Percentiles rank a stretch among this genome's conserved stretches.
Conservation (phyloP, 2,888 invertebrate species). For the Drosophila anomalata region DNA sequence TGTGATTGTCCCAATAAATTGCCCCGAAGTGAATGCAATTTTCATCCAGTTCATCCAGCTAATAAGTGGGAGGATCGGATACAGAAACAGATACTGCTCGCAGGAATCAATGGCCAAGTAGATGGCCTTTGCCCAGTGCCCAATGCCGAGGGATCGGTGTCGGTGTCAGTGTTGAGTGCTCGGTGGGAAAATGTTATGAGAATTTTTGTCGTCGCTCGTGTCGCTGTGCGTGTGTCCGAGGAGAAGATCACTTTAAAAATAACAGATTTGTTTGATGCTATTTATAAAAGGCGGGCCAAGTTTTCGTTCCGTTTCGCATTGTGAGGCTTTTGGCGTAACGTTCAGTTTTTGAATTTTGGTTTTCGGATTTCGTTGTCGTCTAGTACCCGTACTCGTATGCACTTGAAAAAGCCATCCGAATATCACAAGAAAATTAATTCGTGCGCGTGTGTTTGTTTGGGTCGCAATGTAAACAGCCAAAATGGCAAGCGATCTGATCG, state of each 20-base stretch:
- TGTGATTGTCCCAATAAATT: conserved; percentile 13
- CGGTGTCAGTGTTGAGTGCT: neutral
- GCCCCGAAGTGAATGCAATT: conserved; percentile 30
- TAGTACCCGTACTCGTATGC: conserved; percentile 47
- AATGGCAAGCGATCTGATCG: conserved; percentile 73
- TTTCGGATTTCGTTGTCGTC: conserved; percentile 37
- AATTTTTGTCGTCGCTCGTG: conserved; percentile 58
- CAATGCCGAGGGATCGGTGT: conserved; percentile 18
- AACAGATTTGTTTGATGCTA: conserved; percentile 78
- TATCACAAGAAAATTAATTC: conserved; percentile 24
- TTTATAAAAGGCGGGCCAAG: conserved; percentile 76
- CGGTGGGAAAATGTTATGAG: conserved; percentile 32
- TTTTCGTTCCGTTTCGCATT: conserved; percentile 57
- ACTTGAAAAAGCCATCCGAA: conserved; percentile 66
- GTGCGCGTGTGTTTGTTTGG: conserved; percentile 26
- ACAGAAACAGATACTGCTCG: conserved; percentile 11
- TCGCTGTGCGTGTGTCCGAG: conserved; percentile 35
- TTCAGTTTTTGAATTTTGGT: conserved; percentile 26
- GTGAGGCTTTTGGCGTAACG: conserved; percentile 32
- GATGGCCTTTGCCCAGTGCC: conserved; percentile 29
- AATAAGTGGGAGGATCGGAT: conserved; percentile 25
- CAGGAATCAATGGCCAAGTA: conserved; percentile 7
- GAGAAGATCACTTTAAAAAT: conserved; percentile 78
- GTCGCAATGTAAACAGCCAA: conserved; percentile 63
- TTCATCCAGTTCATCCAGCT: neutral